Percentiles rank a stretch among this genome's conserved stretches.
Evolutionary conservation across 2,797 vertebrate genomes (phyloP).

Genomic region (Meda fulgida): DNA sequence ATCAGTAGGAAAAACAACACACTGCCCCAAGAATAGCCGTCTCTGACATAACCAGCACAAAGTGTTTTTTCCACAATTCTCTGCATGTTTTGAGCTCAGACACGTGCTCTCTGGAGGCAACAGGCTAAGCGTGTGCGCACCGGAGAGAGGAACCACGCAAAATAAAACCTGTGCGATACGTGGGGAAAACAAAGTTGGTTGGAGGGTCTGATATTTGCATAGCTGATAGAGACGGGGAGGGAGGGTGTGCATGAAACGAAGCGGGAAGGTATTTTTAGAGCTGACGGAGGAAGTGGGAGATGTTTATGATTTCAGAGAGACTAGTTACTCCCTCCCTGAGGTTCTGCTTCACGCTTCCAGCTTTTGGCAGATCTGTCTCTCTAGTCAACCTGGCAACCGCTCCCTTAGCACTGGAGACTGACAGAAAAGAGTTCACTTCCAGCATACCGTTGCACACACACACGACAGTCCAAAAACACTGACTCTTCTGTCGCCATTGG

Average conservation of each 20-base stretch:
- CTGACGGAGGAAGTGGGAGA: slow-evolving; percentile 66
- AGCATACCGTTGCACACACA: neutral
- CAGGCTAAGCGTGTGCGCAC: slow-evolving; percentile 30
- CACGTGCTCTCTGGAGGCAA: slow-evolving; percentile 33
- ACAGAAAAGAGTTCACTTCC: slow-evolving; percentile 43
- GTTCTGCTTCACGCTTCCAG: slow-evolving; percentile 48
- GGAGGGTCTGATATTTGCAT: slow-evolving; percentile 68
- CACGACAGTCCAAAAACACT: neutral
- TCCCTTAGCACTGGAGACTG: slow-evolving; percentile 42
- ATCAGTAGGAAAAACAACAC: slow-evolving; percentile 58
- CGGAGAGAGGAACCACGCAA: slow-evolving; percentile 39
- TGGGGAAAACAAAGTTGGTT: slow-evolving; percentile 61
- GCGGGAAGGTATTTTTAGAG: slow-evolving; percentile 73
- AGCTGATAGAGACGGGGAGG: slow-evolving; percentile 66
- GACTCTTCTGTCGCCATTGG: too few relatives aligned
- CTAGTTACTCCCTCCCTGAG: slow-evolving; percentile 57
- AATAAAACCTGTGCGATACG: neutral
- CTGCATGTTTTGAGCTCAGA: slow-evolving; percentile 55
- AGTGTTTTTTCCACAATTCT: slow-evolving; percentile 68
- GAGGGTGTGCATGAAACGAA: slow-evolving; percentile 49
- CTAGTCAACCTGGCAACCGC: slow-evolving; percentile 23
- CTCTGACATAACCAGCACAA: slow-evolving; percentile 64
- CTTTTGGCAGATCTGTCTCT: slow-evolving; percentile 45
- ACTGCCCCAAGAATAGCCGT: slow-evolving; percentile 41
- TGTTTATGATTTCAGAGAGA: slow-evolving; percentile 68